A percentile compares a stretch with the other conserved stretches of the same genome.
phyloP scores from a whole-genome alignment of 2,113 vertebrate species.

The Zosterops hypoxanthus region DNA sequence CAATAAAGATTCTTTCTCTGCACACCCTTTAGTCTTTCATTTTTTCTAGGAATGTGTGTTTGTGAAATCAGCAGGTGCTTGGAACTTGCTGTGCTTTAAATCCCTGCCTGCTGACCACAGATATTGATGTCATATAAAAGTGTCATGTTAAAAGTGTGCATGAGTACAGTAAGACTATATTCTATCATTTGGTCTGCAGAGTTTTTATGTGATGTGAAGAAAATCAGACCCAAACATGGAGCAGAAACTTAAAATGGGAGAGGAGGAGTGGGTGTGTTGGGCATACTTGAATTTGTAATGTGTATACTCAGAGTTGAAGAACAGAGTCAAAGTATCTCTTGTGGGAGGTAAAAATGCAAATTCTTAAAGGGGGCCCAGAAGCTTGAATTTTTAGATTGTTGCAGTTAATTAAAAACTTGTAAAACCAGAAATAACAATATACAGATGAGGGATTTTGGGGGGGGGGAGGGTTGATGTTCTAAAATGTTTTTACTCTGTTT shows the following conservation, averaged over 20 bases:
- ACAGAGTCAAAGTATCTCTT: background rate
- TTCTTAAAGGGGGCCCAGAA: background rate
- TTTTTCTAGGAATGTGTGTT: background rate
- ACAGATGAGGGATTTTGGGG: background rate
- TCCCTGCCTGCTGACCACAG: background rate
- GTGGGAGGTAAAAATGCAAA: background rate
- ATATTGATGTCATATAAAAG: background rate
- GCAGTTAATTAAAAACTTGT: background rate
- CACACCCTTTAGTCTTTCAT: background rate
- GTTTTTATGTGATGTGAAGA: background rate
- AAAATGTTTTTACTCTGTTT: background rate
- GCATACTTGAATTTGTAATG: background rate
- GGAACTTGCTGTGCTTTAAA: background rate
- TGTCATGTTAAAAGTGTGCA: background rate
- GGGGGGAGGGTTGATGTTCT: background rate
- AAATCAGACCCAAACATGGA: background rate
- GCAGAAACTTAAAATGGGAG: background rate
- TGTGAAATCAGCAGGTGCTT: background rate
- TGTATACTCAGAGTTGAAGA: background rate
- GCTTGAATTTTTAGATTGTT: background rate
- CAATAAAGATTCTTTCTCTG: conserved; percentile 17
- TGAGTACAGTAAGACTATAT: background rate
- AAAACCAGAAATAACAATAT: background rate
- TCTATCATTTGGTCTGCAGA: background rate
- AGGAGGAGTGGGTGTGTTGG: background rate